Conservation (phyloP, 1,140 invertebrate species). For the Ceratina japonica region DNA sequence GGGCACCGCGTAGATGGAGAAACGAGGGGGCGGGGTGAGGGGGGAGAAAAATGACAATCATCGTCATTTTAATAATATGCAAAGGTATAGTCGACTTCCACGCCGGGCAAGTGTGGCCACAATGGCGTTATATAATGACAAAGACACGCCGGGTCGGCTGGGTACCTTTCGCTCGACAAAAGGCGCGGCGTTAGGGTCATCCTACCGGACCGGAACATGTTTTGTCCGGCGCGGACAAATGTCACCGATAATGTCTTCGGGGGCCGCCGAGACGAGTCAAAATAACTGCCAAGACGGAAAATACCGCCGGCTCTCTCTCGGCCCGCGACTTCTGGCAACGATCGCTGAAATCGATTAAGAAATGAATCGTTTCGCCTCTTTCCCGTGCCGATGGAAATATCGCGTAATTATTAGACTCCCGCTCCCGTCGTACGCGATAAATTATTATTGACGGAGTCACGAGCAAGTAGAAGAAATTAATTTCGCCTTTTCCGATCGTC, state of each 20-base stretch:
- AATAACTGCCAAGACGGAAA: constrained; percentile 16
- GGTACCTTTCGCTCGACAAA: constrained; percentile 79
- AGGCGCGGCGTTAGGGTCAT: constrained; percentile 79
- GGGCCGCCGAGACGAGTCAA: constrained; percentile 7
- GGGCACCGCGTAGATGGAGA: constrained; percentile 35
- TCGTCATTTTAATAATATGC: constrained; percentile 77
- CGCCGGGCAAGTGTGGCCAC: constrained; percentile 78
- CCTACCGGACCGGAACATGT: constrained; percentile 79
- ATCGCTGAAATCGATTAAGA: too few species aligned
- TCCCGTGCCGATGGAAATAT: too few species aligned
- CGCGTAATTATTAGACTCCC: too few species aligned
- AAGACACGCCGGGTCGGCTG: constrained; percentile 75
- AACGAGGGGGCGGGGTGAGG: constrained; percentile 35
- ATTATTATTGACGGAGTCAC: too few species aligned
- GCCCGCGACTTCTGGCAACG: not conserved
- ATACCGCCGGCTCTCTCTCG: constrained; percentile 23
- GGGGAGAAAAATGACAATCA: constrained; percentile 79
- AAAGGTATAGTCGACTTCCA: constrained; percentile 73
- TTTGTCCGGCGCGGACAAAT: constrained; percentile 77
- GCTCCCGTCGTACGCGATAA: too few species aligned
- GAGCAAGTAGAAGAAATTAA: too few species aligned
- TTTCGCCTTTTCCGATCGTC: too few species aligned
- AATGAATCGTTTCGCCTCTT: too few species aligned
- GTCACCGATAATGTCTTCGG: constrained; percentile 72
- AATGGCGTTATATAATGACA: constrained; percentile 81